Base-by-base conservation (phyloP, 2,888 invertebrate species). In the Cheilosia grossa region DNA sequence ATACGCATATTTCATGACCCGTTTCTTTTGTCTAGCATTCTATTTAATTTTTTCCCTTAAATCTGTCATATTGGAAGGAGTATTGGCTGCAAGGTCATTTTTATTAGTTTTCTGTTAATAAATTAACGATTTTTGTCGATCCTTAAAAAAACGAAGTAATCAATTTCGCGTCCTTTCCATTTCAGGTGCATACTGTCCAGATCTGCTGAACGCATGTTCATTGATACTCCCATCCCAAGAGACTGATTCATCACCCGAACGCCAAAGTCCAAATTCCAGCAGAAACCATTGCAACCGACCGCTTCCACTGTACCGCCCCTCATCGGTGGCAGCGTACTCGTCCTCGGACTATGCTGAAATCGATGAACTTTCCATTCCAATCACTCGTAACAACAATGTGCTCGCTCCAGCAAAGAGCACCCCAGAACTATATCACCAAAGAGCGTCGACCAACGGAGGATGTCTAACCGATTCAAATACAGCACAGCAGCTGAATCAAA, bases 181-280 rank as follows among this genome's bases (percentile, higher is more conserved):
- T 87, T 0, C 86, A 91, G 91, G 89, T 89, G 90, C 90, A 27
- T 91, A 91, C 78, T 91, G 91, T 77, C 91, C 91, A 9, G 91
- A 91, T 81, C 85, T 91, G 40, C 63, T 91, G 66, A 89, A 91
- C 82, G 90, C 91, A n/a, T 91, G 91, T 80, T 89, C 91, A 61
- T 77, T 91, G 75, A 91, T 91, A 42, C 87, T 91, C 30, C 89
- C 89, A 51, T 89, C 89, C 70, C 89, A 90, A 79, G 88, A 88
- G 79, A 90, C 90, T 64, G 90, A 90, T 80, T 90, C 89, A 61
- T 90, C 91, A 53, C 89, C 89, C 42, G 90, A 90, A n/a, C 89
- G 89, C 58, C 89, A 90, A 66, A 90, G 90, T 64, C 40, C 44
- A 51, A 51, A 15, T 51, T 58, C 15, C 10, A 51, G 74, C 72